Evolutionary conservation across 2,113 vertebrate genomes (phyloP).

Genomic region (Garra rufa): DNA sequence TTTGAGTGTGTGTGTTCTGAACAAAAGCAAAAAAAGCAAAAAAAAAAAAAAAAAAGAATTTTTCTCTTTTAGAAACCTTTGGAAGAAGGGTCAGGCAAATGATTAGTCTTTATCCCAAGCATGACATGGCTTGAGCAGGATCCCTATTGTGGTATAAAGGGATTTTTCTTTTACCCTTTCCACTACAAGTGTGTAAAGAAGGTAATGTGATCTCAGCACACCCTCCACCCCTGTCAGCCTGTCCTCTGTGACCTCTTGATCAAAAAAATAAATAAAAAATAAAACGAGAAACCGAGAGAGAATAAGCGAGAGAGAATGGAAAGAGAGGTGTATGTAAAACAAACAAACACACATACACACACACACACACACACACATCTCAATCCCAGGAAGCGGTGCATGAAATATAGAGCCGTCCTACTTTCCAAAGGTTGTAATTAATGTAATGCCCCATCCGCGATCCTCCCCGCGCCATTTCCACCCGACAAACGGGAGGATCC

Average conservation of each 20-base stretch:
- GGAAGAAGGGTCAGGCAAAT: neutral
- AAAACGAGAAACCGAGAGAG: neutral
- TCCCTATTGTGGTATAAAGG: neutral
- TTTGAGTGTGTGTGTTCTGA: neutral
- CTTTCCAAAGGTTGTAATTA: conserved; percentile 62
- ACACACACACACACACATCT: neutral
- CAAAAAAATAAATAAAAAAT: neutral
- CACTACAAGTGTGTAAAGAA: neutral
- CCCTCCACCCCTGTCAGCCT: neutral
- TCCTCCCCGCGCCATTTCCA: conserved; percentile 39
- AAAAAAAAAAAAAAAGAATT: neutral
- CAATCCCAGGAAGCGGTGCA: conserved; percentile 28
- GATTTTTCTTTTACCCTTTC: neutral
- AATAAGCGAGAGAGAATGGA: neutral
- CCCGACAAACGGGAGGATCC: conserved; percentile 63
- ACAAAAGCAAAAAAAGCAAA: neutral
- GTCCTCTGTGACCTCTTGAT: neutral
- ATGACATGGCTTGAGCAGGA: neutral
- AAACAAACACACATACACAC: too few relatives aligned
- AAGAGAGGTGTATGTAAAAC: conserved; percentile 5
- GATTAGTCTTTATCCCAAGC: neutral
- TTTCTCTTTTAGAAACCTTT: neutral
- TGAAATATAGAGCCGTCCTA: conserved; percentile 55
- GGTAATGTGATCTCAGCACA: neutral
- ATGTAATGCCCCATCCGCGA: conserved; percentile 56